Evolutionary conservation across 2,113 vertebrate species (phyloP).

Genomic region (Carassius auratus): DNA sequence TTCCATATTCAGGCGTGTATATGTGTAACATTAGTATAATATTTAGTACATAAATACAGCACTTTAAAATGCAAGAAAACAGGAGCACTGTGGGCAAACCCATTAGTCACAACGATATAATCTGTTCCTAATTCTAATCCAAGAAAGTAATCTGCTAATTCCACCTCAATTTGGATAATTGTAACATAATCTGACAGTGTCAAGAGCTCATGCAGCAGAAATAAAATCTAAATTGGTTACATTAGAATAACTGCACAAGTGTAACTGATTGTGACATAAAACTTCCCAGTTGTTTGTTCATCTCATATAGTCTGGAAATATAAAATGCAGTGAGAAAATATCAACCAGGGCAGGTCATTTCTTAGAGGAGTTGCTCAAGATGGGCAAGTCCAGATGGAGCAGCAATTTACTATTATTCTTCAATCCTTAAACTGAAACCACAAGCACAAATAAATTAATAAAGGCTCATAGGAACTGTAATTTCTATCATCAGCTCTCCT

Average conservation of each 20-base stretch:
- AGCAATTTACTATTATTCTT: not conserved
- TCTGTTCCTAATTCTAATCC: not conserved
- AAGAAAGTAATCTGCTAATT: constrained; percentile 69
- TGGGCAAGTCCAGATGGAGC: not conserved
- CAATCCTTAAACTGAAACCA: not conserved
- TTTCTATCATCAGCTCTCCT: not conserved
- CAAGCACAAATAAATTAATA: not conserved
- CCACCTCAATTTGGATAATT: constrained; percentile 61
- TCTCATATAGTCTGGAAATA: not conserved
- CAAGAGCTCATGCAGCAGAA: not conserved
- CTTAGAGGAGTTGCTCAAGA: constrained; percentile 22
- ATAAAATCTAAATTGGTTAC: constrained; percentile 39
- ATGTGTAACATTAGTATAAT: not conserved
- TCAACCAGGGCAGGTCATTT: not conserved
- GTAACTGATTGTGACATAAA: not conserved
- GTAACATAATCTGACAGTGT: constrained; percentile 59
- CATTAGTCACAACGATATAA: not conserved
- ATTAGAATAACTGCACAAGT: not conserved
- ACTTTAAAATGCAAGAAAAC: too few relatives aligned
- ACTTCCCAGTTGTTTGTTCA: not conserved
- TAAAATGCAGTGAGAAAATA: not conserved
- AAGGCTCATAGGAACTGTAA: not conserved
- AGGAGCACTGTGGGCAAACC: too few relatives aligned
- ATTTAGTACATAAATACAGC: not conserved
- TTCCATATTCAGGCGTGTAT: not conserved